Conservation (phyloP, 2,888 invertebrate species). For the Tetheella fluctuosa region DNA sequence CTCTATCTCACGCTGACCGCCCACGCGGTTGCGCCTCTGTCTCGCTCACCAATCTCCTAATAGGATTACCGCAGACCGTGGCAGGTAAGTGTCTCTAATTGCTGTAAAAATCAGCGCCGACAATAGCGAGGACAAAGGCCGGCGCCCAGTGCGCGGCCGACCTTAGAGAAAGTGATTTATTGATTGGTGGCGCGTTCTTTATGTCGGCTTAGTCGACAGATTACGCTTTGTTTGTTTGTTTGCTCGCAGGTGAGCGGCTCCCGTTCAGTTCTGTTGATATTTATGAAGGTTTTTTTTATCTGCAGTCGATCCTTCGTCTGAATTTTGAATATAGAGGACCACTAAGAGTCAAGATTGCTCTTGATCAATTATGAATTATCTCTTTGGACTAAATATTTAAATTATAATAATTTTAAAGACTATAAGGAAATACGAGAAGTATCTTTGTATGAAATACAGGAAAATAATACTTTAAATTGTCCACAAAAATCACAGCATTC, state of each 20-base stretch:
- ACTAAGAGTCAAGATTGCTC: not conserved
- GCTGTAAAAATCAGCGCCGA: slow-evolving; percentile 81
- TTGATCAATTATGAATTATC: not conserved
- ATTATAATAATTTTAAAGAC: no score
- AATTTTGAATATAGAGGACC: not conserved
- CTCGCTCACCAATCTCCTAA: slow-evolving; percentile 58
- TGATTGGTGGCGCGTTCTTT: slow-evolving; percentile 65
- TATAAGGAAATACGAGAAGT: no score
- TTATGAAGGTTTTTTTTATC: not conserved
- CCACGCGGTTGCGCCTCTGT: slow-evolving; percentile 52
- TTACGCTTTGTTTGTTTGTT: slow-evolving; percentile 75
- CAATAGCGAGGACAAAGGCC: slow-evolving; percentile 66
- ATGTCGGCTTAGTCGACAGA: slow-evolving; percentile 64
- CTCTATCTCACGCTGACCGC: slow-evolving; percentile 51
- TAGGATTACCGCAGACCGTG: slow-evolving; percentile 75
- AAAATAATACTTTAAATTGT: not conserved
- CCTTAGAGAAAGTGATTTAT: slow-evolving; percentile 80
- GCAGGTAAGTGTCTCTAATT: slow-evolving; percentile 83
- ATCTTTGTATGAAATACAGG: no score
- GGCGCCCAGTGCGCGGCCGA: slow-evolving; percentile 70
- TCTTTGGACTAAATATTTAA: not conserved
- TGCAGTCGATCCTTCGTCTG: not conserved
- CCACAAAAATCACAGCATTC: slow-evolving; percentile 20
- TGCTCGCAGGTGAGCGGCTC: slow-evolving; percentile 59
- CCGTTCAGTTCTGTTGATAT: slow-evolving; percentile 21